phyloP scores from a whole-genome alignment of 2,888 invertebrate species.

The Pristionchus mayeri region DNA sequence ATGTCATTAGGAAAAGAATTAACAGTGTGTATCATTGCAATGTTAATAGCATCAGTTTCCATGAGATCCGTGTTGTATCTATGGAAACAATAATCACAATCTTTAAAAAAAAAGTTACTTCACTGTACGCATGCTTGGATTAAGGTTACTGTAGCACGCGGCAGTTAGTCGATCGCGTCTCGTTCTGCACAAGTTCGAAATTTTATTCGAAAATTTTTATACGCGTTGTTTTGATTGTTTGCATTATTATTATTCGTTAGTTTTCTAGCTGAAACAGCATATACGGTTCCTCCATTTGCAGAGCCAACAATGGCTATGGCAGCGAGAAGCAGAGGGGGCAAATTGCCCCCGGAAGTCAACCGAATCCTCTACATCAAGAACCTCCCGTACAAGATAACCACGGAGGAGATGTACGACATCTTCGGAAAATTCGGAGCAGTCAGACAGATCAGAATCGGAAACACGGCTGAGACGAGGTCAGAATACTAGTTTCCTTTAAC shows the following conservation, averaged over 20 bases:
- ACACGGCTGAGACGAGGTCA: slow-evolving; percentile 46
- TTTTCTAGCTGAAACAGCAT: not conserved
- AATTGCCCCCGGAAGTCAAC: slow-evolving; percentile 96
- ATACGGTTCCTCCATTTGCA: not conserved
- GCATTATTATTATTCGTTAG: not conserved
- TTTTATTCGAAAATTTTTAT: slow-evolving; percentile 7
- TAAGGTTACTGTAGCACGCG: not conserved
- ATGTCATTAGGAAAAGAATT: too few relatives aligned
- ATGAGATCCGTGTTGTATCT: too few relatives aligned
- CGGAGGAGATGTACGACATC: slow-evolving; percentile 99
- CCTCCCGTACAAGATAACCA: slow-evolving; percentile 98
- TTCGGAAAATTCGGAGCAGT: slow-evolving; percentile 99
- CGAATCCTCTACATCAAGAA: slow-evolving; percentile 95
- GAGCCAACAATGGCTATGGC: slow-evolving; percentile 73
- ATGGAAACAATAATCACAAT: too few relatives aligned
- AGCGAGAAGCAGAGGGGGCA: slow-evolving; percentile 78
- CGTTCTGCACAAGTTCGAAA: not conserved
- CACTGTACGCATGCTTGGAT: not conserved
- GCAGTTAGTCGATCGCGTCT: not conserved
- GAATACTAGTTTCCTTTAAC: not conserved
- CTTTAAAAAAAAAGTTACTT: too few relatives aligned
- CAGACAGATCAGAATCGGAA: slow-evolving; percentile 87
- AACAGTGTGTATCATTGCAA: too few relatives aligned
- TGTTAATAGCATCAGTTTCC: too few relatives aligned
- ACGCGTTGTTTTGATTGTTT: not conserved